phyloP scores from a whole-genome alignment of 2,888 invertebrate species.

The Xestia sexstrigata region DNA sequence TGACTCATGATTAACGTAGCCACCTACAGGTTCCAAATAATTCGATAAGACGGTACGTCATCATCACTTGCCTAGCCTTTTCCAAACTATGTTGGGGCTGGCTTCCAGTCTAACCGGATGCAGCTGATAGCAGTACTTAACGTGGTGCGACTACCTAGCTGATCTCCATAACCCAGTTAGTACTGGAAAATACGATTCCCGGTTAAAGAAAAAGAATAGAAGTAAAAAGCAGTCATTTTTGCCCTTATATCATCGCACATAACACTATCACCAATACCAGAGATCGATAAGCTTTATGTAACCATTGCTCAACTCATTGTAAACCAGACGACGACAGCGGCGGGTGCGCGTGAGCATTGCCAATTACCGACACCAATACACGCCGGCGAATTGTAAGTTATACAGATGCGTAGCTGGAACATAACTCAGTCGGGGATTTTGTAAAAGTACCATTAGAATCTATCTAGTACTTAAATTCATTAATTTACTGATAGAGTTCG shows the following conservation, averaged over 20 bases:
- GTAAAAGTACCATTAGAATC: neutral
- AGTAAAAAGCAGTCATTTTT: no score
- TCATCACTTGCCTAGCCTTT: neutral
- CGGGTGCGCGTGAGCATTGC: constrained; percentile 49
- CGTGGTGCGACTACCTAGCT: neutral
- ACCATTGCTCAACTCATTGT: constrained; percentile 64
- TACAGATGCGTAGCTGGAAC: neutral
- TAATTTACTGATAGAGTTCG: no score
- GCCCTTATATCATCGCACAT: neutral
- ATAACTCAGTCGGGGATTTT: neutral
- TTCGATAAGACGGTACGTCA: neutral
- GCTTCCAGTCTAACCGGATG: neutral
- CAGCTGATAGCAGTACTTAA: neutral
- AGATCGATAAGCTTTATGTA: constrained; percentile 57
- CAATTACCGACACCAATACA: constrained; percentile 58
- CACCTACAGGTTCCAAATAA: no score
- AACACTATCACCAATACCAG: constrained; percentile 19
- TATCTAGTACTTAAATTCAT: neutral
- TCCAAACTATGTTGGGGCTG: neutral
- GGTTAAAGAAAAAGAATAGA: neutral
- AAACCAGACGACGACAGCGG: constrained; percentile 32
- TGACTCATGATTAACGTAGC: no score
- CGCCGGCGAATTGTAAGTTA: constrained; percentile 9
- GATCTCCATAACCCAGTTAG: no score
- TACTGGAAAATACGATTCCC: no score